Evolutionary conservation across 2,888 invertebrate genomes (phyloP).

Genomic region (Aspidiotus destructor): DNA sequence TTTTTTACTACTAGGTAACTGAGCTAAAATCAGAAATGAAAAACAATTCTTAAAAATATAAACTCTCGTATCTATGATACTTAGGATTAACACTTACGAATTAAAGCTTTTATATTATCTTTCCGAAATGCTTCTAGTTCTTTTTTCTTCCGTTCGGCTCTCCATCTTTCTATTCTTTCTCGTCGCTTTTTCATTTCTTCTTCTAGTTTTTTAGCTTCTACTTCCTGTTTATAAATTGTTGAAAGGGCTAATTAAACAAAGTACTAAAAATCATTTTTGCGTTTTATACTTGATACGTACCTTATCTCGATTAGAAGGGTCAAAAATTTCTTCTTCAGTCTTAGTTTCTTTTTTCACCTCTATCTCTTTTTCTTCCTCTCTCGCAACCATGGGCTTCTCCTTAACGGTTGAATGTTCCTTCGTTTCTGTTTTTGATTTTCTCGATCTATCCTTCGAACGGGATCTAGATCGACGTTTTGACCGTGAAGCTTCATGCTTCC

Average conservation of each 20-base stretch:
- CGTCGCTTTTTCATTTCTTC: slow-evolving; percentile 91
- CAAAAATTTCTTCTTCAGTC: slow-evolving; percentile 53
- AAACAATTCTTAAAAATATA: background rate
- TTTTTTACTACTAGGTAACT: slow-evolving; percentile 60
- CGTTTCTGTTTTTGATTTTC: slow-evolving; percentile 14
- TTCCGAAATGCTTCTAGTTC: slow-evolving; percentile 71
- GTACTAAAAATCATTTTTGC: background rate
- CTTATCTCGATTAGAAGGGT: slow-evolving; percentile 65
- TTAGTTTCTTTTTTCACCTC: slow-evolving; percentile 46
- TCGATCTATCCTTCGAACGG: slow-evolving; percentile 24
- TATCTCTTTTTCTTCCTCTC: slow-evolving; percentile 38
- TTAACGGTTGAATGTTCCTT: slow-evolving; percentile 14
- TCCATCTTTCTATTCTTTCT: slow-evolving; percentile 91
- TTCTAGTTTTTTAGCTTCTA: slow-evolving; percentile 80
- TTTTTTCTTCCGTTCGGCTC: slow-evolving; percentile 83
- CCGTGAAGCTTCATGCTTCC: slow-evolving; percentile 23
- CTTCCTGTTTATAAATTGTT: slow-evolving; percentile 52
- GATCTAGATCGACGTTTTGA: slow-evolving; percentile 23
- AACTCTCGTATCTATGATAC: slow-evolving; percentile 4
- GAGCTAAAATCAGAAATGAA: slow-evolving; percentile 42
- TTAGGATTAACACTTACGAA: slow-evolving; percentile 25
- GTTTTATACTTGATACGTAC: slow-evolving; percentile 42
- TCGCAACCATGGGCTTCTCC: slow-evolving; percentile 37
- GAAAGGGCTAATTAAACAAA: slow-evolving; percentile 20
- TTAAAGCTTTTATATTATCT: slow-evolving; percentile 57